phyloP scores from a whole-genome alignment of 2,888 invertebrate species.

The Calephelis perditalis region DNA sequence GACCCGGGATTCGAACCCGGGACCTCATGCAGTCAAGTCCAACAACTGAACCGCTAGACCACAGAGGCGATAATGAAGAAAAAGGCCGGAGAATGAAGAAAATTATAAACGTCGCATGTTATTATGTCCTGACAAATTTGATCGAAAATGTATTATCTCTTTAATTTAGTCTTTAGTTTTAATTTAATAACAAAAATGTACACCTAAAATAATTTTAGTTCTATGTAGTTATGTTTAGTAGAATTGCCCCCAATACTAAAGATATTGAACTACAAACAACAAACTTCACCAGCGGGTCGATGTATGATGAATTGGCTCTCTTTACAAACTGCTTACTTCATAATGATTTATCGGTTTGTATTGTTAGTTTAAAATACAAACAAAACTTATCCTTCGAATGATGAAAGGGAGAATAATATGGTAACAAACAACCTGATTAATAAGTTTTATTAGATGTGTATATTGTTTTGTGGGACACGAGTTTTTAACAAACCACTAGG shows the following conservation, averaged over 20 bases:
- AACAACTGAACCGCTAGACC: no score
- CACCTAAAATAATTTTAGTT: no score
- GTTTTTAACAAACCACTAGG: neutral
- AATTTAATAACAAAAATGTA: no score
- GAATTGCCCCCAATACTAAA: neutral
- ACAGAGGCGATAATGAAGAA: no score
- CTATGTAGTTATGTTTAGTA: no score
- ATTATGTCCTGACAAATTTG: no score
- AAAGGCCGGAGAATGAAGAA: no score
- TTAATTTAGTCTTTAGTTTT: no score
- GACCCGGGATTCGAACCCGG: no score
- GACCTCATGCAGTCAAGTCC: no score
- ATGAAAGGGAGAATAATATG: slow-evolving; percentile 10
- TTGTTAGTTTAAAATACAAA: slow-evolving; percentile 13
- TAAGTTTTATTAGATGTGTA: neutral
- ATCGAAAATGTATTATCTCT: no score
- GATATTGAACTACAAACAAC: neutral
- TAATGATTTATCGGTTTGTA: slow-evolving; percentile 6
- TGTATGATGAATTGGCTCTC: slow-evolving; percentile 12
- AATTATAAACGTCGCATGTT: no score
- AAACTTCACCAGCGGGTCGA: slow-evolving; percentile 3
- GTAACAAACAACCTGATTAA: neutral
- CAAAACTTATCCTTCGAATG: slow-evolving; percentile 9
- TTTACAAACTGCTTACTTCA: slow-evolving; percentile 9
- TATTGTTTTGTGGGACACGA: slow-evolving; percentile 2